Percentiles rank a stretch among this genome's conserved stretches.
Evolutionary conservation across 2,113 vertebrate genomes (phyloP).

Genomic region (Sander vitreus): DNA sequence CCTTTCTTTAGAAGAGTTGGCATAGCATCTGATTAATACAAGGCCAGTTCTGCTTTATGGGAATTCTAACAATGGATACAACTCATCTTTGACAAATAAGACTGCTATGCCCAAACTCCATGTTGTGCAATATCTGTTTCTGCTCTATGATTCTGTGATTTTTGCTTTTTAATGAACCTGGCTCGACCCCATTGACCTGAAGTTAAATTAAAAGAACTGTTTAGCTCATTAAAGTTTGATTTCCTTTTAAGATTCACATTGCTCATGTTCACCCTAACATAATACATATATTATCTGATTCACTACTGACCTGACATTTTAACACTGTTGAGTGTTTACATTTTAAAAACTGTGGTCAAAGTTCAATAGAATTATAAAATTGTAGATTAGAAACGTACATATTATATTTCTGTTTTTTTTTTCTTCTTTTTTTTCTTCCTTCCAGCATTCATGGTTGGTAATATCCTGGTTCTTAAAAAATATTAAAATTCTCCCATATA

Average conservation of each 20-base stretch:
- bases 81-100: constrained; percentile 6
- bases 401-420: neutral
- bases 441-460: neutral
- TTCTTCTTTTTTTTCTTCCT: neutral
- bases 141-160: constrained; percentile 12
- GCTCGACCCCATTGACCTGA: constrained; percentile 52
- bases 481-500: neutral
- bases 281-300: constrained; percentile 67
- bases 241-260: constrained; percentile 68
- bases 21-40: neutral
- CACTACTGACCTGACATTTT: constrained; percentile 50
- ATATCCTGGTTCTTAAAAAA: neutral
- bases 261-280: constrained; percentile 53
- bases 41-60: constrained; percentile 1
- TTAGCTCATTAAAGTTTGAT: constrained; percentile 70
- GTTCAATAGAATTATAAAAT: constrained; percentile 24
- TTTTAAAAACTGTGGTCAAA: constrained; percentile 50
- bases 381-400: neutral
- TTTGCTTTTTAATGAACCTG: constrained; percentile 39
- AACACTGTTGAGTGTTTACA: constrained; percentile 54
- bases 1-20: neutral
- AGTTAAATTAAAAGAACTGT: constrained; percentile 55
- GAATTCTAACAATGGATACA: constrained; percentile 8
- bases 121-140: neutral
- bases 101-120: neutral